Evolutionary conservation across 2,113 vertebrate genomes (phyloP).

Genomic region (Pandion haliaetus): DNA sequence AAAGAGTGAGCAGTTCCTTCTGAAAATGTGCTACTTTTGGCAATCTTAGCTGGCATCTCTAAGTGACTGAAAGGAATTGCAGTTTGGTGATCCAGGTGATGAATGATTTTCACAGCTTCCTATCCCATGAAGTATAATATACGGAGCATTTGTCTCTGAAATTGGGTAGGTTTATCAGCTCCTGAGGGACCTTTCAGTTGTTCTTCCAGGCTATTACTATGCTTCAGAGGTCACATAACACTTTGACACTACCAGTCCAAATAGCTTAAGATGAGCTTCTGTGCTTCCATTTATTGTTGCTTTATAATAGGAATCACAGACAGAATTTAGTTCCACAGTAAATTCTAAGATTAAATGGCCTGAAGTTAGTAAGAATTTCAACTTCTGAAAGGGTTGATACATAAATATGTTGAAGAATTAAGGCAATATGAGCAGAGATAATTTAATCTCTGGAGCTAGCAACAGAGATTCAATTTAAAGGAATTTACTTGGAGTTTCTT

Average conservation of each 20-base stretch:
- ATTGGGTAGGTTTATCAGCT: neutral
- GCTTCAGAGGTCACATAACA: neutral
- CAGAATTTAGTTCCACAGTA: neutral
- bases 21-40: neutral
- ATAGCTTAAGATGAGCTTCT: neutral
- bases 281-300: neutral
- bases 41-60: neutral
- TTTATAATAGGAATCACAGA: neutral
- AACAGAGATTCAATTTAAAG: neutral
- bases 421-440: neutral
- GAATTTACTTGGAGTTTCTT: neutral
- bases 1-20: neutral
- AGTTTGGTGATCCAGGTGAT: neutral
- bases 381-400: neutral
- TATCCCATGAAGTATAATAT: neutral
- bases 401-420: neutral
- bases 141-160: neutral
- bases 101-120: conserved; percentile 4
- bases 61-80: neutral
- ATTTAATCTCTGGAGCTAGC: neutral
- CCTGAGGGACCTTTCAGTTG: neutral
- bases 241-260: neutral
- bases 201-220: neutral
- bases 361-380: neutral
- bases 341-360: neutral